Percentiles rank a stretch among this genome's conserved stretches.
Evolutionary conservation across 92 coral and sea anemone species (phyloP).

Genomic region (Blastomussa wellsi): DNA sequence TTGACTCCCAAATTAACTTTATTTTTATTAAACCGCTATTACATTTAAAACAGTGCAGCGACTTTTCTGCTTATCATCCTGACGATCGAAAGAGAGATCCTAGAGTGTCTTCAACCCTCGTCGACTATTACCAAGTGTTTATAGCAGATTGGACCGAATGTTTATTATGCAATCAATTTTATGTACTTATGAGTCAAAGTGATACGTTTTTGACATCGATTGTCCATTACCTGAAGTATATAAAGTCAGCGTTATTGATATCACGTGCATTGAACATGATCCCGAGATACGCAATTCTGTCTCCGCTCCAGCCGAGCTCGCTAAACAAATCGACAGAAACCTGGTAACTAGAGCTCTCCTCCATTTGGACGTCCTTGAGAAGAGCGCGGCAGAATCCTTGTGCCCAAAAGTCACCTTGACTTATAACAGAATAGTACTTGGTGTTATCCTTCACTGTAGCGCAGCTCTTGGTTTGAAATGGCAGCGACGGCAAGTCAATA

Average conservation of each 20-base stretch:
- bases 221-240: constrained; percentile 51
- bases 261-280: constrained; percentile 57
- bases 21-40: no score
- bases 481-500: constrained; percentile 20
- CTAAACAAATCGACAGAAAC: constrained; percentile 45
- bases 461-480: constrained; percentile 30
- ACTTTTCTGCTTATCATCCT: no score
- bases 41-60: no score
- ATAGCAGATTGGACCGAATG: no score
- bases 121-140: no score
- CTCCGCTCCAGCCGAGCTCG: constrained; percentile 54
- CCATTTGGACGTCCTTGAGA: background rate
- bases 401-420: constrained; percentile 27
- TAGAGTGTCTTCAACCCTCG: no score
- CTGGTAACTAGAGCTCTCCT: constrained; percentile 26
- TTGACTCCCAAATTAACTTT: no score
- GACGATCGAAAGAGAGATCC: no score
- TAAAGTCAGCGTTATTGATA: constrained; percentile 52
- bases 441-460: constrained; percentile 27
- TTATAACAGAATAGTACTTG: constrained; percentile 20
- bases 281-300: constrained; percentile 38
- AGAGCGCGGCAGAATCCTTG: constrained; percentile 53
- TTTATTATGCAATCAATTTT: no score
- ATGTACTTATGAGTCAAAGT: background rate
- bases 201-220: background rate